phyloP scores from a whole-genome alignment of 2,888 invertebrate genomes.

The Drosophila ustulata region DNA sequence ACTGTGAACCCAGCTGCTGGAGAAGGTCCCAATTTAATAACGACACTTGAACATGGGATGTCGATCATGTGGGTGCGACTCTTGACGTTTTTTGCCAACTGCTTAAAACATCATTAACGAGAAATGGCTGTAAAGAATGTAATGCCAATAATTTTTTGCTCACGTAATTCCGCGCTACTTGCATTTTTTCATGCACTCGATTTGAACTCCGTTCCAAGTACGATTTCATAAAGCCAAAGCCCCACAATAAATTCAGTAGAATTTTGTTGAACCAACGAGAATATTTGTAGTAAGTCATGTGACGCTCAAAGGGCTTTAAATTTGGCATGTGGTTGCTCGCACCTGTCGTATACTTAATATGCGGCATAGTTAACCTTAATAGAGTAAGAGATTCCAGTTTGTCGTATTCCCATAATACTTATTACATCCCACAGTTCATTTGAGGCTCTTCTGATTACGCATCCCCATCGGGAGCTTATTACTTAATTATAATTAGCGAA shows the following conservation, averaged over 20 bases:
- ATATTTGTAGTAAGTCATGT: background rate
- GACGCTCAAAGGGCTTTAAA: background rate
- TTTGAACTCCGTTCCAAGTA: constrained; percentile 4
- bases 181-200: constrained; percentile 12
- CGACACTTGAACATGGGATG: constrained; percentile 4
- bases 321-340: background rate
- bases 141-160: background rate
- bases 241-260: background rate
- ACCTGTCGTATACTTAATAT: constrained; percentile 9
- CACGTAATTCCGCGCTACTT: background rate
- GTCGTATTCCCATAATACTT: background rate
- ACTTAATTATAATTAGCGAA: constrained; percentile 35
- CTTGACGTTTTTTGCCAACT: background rate
- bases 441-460: background rate
- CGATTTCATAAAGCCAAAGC: constrained; percentile 1
- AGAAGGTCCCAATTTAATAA: constrained; percentile 3
- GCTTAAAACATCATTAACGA: constrained; percentile 22
- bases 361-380: constrained; percentile 1
- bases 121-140: constrained; percentile 3
- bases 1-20: background rate
- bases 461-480: constrained; percentile 19
- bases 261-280: background rate
- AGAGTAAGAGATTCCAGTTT: background rate
- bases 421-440: background rate
- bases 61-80: constrained; percentile 12